phyloP scores from a whole-genome alignment of 1,140 invertebrate genomes.

The Drosophila mayri region DNA sequence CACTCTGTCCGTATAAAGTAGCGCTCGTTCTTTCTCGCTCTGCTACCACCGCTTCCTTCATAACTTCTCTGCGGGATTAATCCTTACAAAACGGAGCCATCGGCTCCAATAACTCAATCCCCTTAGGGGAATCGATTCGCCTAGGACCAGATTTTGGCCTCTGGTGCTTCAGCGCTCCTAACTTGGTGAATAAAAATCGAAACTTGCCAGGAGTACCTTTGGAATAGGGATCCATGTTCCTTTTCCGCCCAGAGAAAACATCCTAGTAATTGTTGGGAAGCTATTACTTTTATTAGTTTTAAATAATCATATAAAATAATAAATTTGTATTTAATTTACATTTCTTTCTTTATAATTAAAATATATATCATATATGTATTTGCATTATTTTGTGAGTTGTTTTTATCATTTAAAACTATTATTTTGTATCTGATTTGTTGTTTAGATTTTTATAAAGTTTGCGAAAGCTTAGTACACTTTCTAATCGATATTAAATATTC shows the following conservation, averaged over 20 bases:
- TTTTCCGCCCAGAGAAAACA: conserved; percentile 23
- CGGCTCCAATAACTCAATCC: background rate
- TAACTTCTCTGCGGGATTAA: conserved; percentile 16
- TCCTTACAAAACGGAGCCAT: conserved; percentile 3
- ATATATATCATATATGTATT: background rate
- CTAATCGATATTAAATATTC: background rate
- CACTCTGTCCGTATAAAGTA: conserved; percentile 49
- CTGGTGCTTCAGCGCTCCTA: conserved; percentile 24
- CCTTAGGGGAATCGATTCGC: conserved; percentile 5
- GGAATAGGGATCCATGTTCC: conserved; percentile 1
- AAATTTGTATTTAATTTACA: too few species aligned
- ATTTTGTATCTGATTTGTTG: too few species aligned
- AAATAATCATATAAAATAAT: background rate
- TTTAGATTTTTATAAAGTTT: too few species aligned
- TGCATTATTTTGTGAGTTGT: background rate
- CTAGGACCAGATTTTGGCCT: background rate
- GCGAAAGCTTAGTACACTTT: background rate
- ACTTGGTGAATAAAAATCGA: conserved; percentile 18
- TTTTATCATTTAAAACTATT: background rate
- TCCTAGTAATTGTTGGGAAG: background rate
- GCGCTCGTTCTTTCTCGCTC: conserved; percentile 35
- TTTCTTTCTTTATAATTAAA: background rate
- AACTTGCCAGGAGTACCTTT: conserved; percentile 12
- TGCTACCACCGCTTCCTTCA: conserved; percentile 36
- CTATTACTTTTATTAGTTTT: too few species aligned